Conservation (phyloP, 1,140 invertebrate species). For the Spodoptera litura region DNA sequence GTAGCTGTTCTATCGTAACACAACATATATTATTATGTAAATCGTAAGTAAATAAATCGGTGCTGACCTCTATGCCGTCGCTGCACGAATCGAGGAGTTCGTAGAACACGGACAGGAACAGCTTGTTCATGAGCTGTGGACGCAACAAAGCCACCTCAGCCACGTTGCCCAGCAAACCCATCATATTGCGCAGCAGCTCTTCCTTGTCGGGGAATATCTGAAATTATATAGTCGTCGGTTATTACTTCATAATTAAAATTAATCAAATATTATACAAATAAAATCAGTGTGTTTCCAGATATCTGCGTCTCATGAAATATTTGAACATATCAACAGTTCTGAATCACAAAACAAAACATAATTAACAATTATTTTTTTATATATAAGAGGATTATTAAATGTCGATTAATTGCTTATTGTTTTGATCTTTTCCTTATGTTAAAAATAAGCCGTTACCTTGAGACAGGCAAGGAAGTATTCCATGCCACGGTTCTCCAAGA, state of each 20-base stretch:
- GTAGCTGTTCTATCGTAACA: not conserved
- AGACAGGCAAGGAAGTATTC: constrained; percentile 94
- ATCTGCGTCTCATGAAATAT: too few species aligned
- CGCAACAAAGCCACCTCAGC: constrained; percentile 96
- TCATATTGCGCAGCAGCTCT: constrained; percentile 97
- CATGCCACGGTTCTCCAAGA: constrained; percentile 95
- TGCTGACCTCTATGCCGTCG: constrained; percentile 96
- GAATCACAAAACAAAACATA: too few species aligned
- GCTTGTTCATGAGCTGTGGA: constrained; percentile 92
- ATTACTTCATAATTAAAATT: not conserved
- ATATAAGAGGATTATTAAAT: too few species aligned
- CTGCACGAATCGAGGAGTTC: constrained; percentile 93
- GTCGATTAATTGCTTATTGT: not conserved
- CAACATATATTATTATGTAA: not conserved
- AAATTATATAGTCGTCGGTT: constrained; percentile 40
- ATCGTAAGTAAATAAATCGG: not conserved
- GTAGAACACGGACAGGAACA: constrained; percentile 95
- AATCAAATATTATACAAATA: too few species aligned
- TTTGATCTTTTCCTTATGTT: not conserved
- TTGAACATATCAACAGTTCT: too few species aligned
- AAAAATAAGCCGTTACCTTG: constrained; percentile 84
- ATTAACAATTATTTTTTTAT: too few species aligned
- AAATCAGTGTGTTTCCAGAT: too few species aligned
- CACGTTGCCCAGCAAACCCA: constrained; percentile 98
- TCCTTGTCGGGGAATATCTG: constrained; percentile 95